Evolutionary conservation across 2,888 invertebrate species (phyloP).

Genomic region (Caradrina clavipalpis): DNA sequence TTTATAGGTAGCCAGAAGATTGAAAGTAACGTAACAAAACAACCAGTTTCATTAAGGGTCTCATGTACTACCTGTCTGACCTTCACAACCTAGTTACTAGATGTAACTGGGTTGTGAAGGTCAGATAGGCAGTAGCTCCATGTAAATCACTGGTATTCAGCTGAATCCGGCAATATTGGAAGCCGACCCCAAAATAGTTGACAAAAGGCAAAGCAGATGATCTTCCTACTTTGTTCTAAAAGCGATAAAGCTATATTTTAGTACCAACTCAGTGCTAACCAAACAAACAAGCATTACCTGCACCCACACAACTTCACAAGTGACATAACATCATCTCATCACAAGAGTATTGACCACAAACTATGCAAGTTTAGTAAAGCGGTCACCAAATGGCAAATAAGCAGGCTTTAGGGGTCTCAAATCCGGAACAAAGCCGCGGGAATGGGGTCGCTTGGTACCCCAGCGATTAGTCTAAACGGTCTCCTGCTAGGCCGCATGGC

Average conservation of each 20-base stretch:
- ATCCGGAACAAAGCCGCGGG: conserved; percentile 53
- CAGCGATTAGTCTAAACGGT: conserved; percentile 58
- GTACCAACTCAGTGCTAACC: background rate
- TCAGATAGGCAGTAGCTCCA: too few species aligned
- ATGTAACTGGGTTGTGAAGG: too few species aligned
- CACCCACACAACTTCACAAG: background rate
- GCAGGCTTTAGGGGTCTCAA: conserved; percentile 45
- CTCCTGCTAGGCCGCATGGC: conserved; percentile 39
- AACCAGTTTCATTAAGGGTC: too few species aligned
- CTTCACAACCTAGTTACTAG: too few species aligned
- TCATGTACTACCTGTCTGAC: too few species aligned
- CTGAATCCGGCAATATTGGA: too few species aligned
- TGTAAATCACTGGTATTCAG: too few species aligned
- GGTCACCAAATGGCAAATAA: conserved; percentile 50
- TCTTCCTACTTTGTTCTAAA: too few species aligned
- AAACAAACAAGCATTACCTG: background rate
- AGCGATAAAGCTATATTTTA: background rate
- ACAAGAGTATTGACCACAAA: conserved; percentile 45
- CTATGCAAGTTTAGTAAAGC: conserved; percentile 35
- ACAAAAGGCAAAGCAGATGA: too few species aligned
- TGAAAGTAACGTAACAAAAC: too few species aligned
- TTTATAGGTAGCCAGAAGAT: too few species aligned
- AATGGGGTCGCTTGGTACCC: conserved; percentile 43
- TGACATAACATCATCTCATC: conserved; percentile 25
- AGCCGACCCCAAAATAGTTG: too few species aligned